phyloP scores from a whole-genome alignment of 1,140 invertebrate genomes.

The Drosophila carrolli region DNA sequence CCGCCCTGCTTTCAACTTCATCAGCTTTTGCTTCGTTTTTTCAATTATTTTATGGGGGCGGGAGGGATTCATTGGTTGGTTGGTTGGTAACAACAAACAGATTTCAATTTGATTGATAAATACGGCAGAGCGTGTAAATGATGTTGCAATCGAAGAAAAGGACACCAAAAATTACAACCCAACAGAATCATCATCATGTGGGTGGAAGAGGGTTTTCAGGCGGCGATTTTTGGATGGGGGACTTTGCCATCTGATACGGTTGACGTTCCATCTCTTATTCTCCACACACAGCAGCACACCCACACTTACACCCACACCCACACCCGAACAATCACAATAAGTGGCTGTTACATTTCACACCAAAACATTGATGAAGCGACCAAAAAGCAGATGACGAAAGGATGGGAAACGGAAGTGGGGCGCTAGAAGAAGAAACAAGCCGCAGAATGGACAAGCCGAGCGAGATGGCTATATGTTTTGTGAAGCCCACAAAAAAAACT shows the following conservation, averaged over 20 bases:
- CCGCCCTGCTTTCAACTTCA: slow-evolving; percentile 12
- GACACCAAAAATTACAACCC: slow-evolving; percentile 58
- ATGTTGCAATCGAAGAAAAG: slow-evolving; percentile 71
- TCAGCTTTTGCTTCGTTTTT: slow-evolving; percentile 33
- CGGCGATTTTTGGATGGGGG: neutral
- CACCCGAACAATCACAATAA: slow-evolving; percentile 74
- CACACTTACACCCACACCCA: neutral
- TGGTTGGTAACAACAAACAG: slow-evolving; percentile 68
- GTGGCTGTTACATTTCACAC: slow-evolving; percentile 82
- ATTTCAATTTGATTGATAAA: slow-evolving; percentile 83
- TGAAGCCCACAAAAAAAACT: slow-evolving; percentile 15
- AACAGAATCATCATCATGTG: slow-evolving; percentile 55
- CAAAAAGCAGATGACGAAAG: slow-evolving; percentile 22
- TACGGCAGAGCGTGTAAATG: slow-evolving; percentile 60
- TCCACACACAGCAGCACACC: slow-evolving; percentile 57
- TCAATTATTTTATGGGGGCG: slow-evolving; percentile 54
- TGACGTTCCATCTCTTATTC: slow-evolving; percentile 35
- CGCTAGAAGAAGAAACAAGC: slow-evolving; percentile 43
- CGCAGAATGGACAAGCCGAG: slow-evolving; percentile 52
- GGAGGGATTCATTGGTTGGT: neutral
- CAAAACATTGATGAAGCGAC: slow-evolving; percentile 71
- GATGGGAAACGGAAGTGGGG: slow-evolving; percentile 16
- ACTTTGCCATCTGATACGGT: slow-evolving; percentile 58
- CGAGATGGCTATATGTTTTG: slow-evolving; percentile 26
- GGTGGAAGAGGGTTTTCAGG: neutral